phyloP scores from a whole-genome alignment of 2,888 invertebrate species.

The Acleris laterana region DNA sequence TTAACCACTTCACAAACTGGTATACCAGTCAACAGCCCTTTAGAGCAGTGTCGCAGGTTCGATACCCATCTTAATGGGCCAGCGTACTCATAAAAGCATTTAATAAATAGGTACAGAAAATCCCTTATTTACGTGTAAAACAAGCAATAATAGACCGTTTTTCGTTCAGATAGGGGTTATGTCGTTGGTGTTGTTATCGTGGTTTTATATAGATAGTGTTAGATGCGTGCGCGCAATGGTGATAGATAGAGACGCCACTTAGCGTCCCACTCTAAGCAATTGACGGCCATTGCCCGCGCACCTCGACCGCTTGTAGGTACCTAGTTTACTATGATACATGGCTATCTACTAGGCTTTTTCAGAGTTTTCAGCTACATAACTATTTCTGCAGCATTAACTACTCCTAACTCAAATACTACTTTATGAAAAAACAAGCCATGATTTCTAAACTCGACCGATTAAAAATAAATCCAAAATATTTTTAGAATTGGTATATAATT shows the following conservation, averaged over 20 bases:
- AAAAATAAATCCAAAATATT: too few species aligned
- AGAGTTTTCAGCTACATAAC: too few species aligned
- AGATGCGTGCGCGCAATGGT: conserved; percentile 26
- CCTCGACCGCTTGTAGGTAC: conserved; percentile 17
- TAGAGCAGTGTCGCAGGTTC: neutral
- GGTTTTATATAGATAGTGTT: conserved; percentile 3
- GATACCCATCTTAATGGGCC: conserved; percentile 6
- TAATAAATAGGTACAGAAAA: neutral
- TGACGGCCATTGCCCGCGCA: conserved; percentile 33
- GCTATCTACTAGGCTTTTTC: too few species aligned
- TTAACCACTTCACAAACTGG: neutral
- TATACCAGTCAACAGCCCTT: neutral
- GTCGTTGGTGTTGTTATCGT: neutral
- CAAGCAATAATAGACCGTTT: neutral
- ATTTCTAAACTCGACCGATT: too few species aligned
- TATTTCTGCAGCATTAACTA: too few species aligned
- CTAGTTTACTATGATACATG: neutral
- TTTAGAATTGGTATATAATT: too few species aligned
- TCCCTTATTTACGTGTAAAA: neutral
- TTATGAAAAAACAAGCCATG: too few species aligned
- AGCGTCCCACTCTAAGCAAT: conserved; percentile 21
- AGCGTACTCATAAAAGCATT: conserved; percentile 11
- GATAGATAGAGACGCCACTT: conserved; percentile 24
- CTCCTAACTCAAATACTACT: too few species aligned
- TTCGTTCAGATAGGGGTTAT: neutral